These are phyloP conservation scores for Lethocerus indicus DNA, from an alignment of 1,140 invertebrate species.

Conservation along the genomic window DNA sequence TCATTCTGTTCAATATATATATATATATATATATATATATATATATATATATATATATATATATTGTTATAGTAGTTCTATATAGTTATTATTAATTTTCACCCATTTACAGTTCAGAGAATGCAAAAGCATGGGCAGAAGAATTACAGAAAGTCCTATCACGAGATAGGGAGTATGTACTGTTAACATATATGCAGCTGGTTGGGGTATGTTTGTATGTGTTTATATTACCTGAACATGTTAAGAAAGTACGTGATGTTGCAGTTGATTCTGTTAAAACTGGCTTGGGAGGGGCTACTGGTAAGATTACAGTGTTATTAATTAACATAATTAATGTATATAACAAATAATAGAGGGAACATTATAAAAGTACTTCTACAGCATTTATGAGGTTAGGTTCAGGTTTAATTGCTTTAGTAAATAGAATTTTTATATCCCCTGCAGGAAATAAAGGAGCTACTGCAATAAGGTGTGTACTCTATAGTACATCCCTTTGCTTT, in stretches of 20 bases:
- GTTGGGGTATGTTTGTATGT: slow-evolving; percentile 95
- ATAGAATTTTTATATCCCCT: not conserved
- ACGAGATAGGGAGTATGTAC: slow-evolving; percentile 70
- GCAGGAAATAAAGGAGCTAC: slow-evolving; percentile 89
- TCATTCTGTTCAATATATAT: no score
- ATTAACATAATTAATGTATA: no score
- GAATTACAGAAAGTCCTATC: slow-evolving; percentile 88
- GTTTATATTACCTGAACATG: slow-evolving; percentile 74
- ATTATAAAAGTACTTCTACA: no score
- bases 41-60: not conserved
- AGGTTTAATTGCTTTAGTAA: no score
- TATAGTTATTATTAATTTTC: slow-evolving; percentile 12
- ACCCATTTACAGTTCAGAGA: slow-evolving; percentile 52
- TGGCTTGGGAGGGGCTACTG: slow-evolving; percentile 85
- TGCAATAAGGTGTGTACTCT: slow-evolving; percentile 78
- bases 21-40: no score
- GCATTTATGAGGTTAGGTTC: no score
- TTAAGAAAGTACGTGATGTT: slow-evolving; percentile 77
- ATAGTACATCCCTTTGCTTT: slow-evolving; percentile 90
- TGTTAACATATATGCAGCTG: slow-evolving; percentile 86
- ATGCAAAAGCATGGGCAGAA: slow-evolving; percentile 88
- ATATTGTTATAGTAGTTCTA: no score
- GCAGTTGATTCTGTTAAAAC: slow-evolving; percentile 92
- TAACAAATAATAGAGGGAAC: no score
- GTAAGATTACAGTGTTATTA: slow-evolving; percentile 22